These are phyloP conservation scores for Palythoa grandis DNA, from an alignment of 92 coral and sea anemone species.

Conservation along the genomic window DNA sequence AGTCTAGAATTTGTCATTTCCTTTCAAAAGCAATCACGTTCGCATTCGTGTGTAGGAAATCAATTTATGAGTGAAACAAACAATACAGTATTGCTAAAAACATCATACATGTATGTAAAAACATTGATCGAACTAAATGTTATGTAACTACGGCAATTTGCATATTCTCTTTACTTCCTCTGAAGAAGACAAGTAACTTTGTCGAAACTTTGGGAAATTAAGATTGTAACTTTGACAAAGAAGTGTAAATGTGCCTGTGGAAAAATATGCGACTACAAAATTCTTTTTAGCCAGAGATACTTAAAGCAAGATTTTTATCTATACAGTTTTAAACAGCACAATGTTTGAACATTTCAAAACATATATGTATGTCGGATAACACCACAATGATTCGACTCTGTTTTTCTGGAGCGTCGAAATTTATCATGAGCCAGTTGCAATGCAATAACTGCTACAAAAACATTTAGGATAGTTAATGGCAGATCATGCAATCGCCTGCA, in stretches of 20 bases:
- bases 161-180: too few relatives aligned
- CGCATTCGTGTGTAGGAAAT: neutral
- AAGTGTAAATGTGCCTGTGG: constrained; percentile 6
- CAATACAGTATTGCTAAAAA: too few relatives aligned
- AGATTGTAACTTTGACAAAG: neutral
- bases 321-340: neutral
- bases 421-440: neutral
- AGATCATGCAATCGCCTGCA: neutral
- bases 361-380: neutral
- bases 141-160: too few relatives aligned
- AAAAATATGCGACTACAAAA: constrained; percentile 1
- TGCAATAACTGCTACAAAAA: constrained; percentile 14
- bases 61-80: neutral
- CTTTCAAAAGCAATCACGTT: constrained; percentile 10
- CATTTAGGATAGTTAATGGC: constrained; percentile 1
- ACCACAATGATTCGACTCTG: neutral
- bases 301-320: too few relatives aligned
- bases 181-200: too few relatives aligned
- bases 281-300: too few relatives aligned
- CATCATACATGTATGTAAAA: too few relatives aligned
- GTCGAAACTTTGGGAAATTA: too few relatives aligned
- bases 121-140: too few relatives aligned
- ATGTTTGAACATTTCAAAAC: constrained; percentile 4
- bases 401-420: neutral
- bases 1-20: neutral